Conservation (phyloP, 2,797 vertebrate genomes). For the Notamacropus eugenii region DNA sequence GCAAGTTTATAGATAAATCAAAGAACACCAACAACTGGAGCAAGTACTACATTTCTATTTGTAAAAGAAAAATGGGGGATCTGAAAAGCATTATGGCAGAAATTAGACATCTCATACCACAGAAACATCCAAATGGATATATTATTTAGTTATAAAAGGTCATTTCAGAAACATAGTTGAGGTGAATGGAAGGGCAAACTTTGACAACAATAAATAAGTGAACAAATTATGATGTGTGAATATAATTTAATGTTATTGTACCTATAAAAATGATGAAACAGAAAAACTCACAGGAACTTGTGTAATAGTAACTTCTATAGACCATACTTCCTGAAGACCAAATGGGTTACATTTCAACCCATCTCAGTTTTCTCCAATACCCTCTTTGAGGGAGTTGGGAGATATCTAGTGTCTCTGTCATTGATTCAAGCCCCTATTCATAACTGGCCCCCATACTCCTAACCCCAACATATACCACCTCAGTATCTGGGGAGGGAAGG, state of each 20-base stretch:
- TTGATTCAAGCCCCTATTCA: neutral
- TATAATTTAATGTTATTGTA: neutral
- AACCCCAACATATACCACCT: neutral
- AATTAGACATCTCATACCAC: neutral
- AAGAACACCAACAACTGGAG: neutral
- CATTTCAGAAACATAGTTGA: neutral
- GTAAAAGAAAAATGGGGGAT: neutral
- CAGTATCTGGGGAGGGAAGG: neutral
- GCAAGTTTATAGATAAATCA: neutral
- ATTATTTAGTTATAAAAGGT: neutral
- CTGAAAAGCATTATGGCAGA: neutral
- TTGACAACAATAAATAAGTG: neutral
- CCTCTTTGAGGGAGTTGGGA: neutral
- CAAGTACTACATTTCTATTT: neutral
- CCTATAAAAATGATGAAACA: neutral
- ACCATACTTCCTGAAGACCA: neutral
- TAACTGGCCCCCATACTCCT: neutral
- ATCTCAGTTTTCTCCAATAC: neutral
- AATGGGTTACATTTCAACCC: neutral
- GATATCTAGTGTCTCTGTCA: neutral
- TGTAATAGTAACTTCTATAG: neutral
- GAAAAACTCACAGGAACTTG: neutral
- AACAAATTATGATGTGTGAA: neutral
- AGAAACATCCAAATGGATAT: neutral
- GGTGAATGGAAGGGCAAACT: neutral